Evolutionary conservation across 1,140 invertebrate species (phyloP).

Genomic region (Drosophila eugracilis): DNA sequence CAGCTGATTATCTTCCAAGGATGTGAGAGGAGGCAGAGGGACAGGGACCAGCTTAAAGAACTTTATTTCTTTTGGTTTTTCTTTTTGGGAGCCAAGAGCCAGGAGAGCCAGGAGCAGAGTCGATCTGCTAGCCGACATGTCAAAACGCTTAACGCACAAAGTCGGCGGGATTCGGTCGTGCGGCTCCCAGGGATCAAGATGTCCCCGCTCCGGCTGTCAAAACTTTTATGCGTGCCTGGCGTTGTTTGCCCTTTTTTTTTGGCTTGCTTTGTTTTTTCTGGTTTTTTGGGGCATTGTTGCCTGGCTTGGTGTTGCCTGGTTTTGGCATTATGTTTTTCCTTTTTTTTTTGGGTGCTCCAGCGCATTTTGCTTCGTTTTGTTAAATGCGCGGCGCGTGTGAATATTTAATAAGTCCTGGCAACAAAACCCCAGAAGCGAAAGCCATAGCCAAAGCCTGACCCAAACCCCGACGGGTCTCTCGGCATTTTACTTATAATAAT

Average conservation of each 20-base stretch:
- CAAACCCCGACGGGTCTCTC: slow-evolving; percentile 30
- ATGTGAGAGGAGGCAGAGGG: neutral
- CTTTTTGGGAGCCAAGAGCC: slow-evolving; percentile 22
- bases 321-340: slow-evolving; percentile 59
- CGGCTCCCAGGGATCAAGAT: slow-evolving; percentile 68
- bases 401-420: slow-evolving; percentile 81
- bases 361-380: slow-evolving; percentile 72
- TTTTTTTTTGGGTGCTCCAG: slow-evolving; percentile 11
- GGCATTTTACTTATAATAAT: slow-evolving; percentile 79
- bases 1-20: slow-evolving; percentile 57
- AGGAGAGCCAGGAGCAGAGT: too few relatives aligned
- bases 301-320: slow-evolving; percentile 42
- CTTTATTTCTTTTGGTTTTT: slow-evolving; percentile 60
- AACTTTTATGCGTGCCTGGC: slow-evolving; percentile 79
- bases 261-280: slow-evolving; percentile 28
- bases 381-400: slow-evolving; percentile 83
- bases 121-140: slow-evolving; percentile 69
- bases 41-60: slow-evolving; percentile 57
- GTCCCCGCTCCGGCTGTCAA: slow-evolving; percentile 61
- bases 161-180: slow-evolving; percentile 67
- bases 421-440: slow-evolving; percentile 16
- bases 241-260: slow-evolving; percentile 67
- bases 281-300: slow-evolving; percentile 27
- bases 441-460: slow-evolving; percentile 2
- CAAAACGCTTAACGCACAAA: slow-evolving; percentile 77